A percentile compares a stretch with the other conserved stretches of the same genome.
Conservation (phyloP, 1,140 invertebrate genomes). For the Drosophila sp. region DNA sequence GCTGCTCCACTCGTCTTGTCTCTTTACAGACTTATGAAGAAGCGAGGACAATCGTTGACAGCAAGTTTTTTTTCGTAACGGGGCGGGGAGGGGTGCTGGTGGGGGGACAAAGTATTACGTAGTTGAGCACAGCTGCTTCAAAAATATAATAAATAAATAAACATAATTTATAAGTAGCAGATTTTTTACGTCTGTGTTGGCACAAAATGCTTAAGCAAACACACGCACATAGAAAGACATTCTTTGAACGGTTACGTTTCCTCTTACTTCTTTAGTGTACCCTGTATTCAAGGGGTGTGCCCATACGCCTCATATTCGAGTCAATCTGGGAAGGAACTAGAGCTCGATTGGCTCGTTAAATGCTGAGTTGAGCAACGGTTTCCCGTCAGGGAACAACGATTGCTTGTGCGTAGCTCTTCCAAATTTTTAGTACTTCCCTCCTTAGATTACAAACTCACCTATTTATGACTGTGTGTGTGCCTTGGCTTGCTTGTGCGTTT, state of each 20-base stretch:
- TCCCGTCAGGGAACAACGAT: too few relatives aligned
- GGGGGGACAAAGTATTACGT: constrained; percentile 62
- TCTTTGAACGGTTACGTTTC: background rate
- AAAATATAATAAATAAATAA: constrained; percentile 82
- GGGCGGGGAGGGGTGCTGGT: too few relatives aligned
- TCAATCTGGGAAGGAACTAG: too few relatives aligned
- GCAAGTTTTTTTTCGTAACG: constrained; percentile 33
- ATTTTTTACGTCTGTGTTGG: constrained; percentile 77
- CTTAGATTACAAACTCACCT: too few relatives aligned
- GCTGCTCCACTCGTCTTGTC: constrained; percentile 2
- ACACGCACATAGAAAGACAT: constrained; percentile 17
- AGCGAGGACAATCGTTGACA: constrained; percentile 56
- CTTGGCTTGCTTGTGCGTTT: too few relatives aligned
- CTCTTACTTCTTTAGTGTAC: background rate
- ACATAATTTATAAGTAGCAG: constrained; percentile 82
- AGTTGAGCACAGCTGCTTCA: constrained; percentile 76
- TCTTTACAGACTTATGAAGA: constrained; percentile 68
- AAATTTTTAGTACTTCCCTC: too few relatives aligned
- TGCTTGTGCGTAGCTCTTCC: too few relatives aligned
- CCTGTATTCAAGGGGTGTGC: background rate
- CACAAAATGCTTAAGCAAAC: constrained; percentile 66
- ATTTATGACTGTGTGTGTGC: too few relatives aligned
- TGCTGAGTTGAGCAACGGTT: too few relatives aligned
- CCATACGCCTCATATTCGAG: too few relatives aligned
- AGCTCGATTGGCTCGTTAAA: too few relatives aligned